Percentiles rank a stretch among this genome's conserved stretches.
Evolutionary conservation across 2,797 vertebrate genomes (phyloP).

Genomic region (Pangasius krempfi): DNA sequence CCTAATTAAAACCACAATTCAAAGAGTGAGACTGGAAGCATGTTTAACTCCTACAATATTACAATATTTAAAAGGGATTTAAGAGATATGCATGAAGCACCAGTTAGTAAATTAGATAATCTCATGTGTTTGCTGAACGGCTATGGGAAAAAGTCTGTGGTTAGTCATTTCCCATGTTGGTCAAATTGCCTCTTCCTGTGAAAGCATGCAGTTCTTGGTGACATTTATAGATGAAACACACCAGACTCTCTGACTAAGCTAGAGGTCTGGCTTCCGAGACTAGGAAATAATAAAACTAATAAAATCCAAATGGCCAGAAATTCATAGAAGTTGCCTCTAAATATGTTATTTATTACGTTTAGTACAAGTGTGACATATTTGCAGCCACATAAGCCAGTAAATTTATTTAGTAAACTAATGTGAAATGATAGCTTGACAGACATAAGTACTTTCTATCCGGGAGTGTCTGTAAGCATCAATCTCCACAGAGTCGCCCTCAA

Average conservation of each 20-base stretch:
- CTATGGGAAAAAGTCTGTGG: not conserved
- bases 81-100: not conserved
- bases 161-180: constrained; percentile 28
- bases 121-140: not conserved
- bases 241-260: constrained; percentile 21
- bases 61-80: not conserved
- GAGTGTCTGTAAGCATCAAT: constrained; percentile 27
- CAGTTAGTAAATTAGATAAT: not conserved
- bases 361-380: not conserved
- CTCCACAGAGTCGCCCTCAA: constrained; percentile 30
- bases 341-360: not conserved
- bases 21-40: not conserved
- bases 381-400: not conserved
- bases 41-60: not conserved
- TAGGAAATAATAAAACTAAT: constrained; percentile 27
- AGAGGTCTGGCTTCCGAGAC: not conserved
- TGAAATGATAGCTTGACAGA: constrained; percentile 5
- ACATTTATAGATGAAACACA: constrained; percentile 35
- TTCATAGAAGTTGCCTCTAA: not conserved
- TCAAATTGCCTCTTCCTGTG: constrained; percentile 13
- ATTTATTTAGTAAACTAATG: constrained; percentile 3
- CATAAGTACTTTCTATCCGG: not conserved
- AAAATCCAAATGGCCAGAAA: constrained; percentile 10
- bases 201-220: not conserved
- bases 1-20: not conserved